Conservation (phyloP, 2,113 vertebrate genomes). For the Ameiurus melas region DNA sequence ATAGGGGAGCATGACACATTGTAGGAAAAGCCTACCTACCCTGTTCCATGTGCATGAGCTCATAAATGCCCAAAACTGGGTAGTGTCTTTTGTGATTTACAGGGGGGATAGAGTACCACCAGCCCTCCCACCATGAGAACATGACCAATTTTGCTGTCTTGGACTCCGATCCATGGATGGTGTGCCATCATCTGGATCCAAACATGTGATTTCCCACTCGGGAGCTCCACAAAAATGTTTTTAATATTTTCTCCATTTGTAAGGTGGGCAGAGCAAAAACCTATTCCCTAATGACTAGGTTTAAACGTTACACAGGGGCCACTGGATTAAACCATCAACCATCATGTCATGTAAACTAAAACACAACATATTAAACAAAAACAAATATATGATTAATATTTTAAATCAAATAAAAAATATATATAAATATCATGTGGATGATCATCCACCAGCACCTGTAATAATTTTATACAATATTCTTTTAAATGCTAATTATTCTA, state of each 20-base stretch:
- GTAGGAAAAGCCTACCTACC: not conserved
- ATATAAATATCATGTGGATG: not conserved
- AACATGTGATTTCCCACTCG: too few relatives aligned
- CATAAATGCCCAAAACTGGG: not conserved
- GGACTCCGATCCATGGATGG: not conserved
- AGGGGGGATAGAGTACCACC: not conserved
- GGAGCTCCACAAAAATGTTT: too few relatives aligned
- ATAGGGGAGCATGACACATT: not conserved
- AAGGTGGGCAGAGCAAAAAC: too few relatives aligned
- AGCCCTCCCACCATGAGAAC: not conserved
- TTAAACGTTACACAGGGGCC: not conserved
- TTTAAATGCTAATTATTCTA: not conserved
- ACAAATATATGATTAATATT: too few relatives aligned
- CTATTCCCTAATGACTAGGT: not conserved
- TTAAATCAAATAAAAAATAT: too few relatives aligned
- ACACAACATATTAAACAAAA: not conserved
- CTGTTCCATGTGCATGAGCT: not conserved
- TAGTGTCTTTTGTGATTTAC: not conserved
- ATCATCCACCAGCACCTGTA: too few relatives aligned
- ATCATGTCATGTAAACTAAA: not conserved
- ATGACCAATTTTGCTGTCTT: not conserved
- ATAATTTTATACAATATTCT: not conserved
- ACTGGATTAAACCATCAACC: not conserved
- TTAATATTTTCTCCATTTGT: too few relatives aligned
- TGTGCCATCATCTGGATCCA: not conserved